Base-by-base conservation (phyloP, 1,140 invertebrate species). In the Homalodisca vitripennis region DNA sequence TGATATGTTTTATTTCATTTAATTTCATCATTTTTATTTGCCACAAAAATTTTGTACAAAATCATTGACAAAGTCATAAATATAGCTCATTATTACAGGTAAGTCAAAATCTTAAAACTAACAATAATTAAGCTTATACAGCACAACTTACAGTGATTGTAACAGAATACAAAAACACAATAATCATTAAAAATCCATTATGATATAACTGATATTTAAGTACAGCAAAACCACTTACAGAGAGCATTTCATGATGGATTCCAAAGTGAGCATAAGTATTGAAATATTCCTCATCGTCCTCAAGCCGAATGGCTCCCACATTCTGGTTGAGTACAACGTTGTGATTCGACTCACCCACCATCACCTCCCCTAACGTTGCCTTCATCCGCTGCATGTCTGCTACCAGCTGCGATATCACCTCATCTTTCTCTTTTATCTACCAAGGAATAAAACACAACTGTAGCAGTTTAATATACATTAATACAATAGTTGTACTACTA, bases 161-260 rank as follows among this genome's bases (percentile, higher is more conserved):
- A n/a, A n/a, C n/a, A n/a, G n/a, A n/a, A n/a, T n/a, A n/a, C n/a
- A n/a, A n/a, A n/a, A n/a, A n/a, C n/a, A n/a, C n/a, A n/a, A n/a
- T n/a, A n/a, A n/a, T n/a, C n/a, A n/a, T n/a, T n/a, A n/a, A n/a
- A n/a, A n/a, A n/a, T n/a, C n/a, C n/a, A n/a, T n/a, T n/a, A n/a
- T n/a, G n/a, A n/a, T n/a, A n/a, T n/a, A n/a, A n/a, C n/a, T n/a
- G n/a, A n/a, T n/a, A n/a, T n/a, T n/a, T n/a, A n/a, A n/a, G n/a
- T n/a, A n/a, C n/a, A n/a, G n/a, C n/a, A n/a, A n/a, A n/a, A n/a
- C n/a, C 24, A 32, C 67, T 26, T 53, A 88, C 90, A 71, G 87
- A 89, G 13, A 97, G 80, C 94, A 97, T 97, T 78, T 94, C 95
- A 81, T 97, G 93, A 84, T 99, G 98, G 77, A 99, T 99, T 14